Percentiles rank a stretch among this genome's conserved stretches.
Conservation (phyloP, 2,888 invertebrate genomes). For the Stenichneumon culpator region DNA sequence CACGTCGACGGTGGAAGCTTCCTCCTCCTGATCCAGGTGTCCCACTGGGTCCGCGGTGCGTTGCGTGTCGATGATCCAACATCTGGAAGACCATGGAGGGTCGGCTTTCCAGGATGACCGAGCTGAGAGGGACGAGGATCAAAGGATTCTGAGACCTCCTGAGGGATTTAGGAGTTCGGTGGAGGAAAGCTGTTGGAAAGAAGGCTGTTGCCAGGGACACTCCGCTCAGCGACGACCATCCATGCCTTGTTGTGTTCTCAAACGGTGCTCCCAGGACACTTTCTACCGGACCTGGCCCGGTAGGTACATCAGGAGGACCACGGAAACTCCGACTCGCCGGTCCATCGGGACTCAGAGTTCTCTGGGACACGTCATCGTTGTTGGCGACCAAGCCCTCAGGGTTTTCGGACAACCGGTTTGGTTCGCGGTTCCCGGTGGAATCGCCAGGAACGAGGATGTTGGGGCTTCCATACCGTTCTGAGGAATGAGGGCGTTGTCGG, state of each 20-base stretch:
- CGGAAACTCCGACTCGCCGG: constrained; percentile 61
- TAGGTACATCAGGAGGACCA: constrained; percentile 65
- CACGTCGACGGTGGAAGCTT: constrained; percentile 75
- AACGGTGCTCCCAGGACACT: constrained; percentile 73
- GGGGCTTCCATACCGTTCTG: constrained; percentile 69
- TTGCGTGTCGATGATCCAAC: neutral
- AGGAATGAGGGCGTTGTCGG: neutral
- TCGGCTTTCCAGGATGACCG: neutral
- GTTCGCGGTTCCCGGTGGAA: too few species aligned
- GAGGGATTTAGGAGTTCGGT: constrained; percentile 74
- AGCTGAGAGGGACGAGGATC: constrained; percentile 52
- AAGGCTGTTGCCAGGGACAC: constrained; percentile 76
- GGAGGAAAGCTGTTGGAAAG: constrained; percentile 68
- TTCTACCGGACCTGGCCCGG: constrained; percentile 81
- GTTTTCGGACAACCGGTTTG: too few species aligned
- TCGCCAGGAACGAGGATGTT: too few species aligned
- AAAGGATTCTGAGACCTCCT: constrained; percentile 77
- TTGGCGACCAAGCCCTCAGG: constrained; percentile 58
- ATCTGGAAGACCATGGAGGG: too few species aligned
- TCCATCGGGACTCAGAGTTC: constrained; percentile 71
- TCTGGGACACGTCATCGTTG: constrained; percentile 71
- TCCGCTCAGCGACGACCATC: constrained; percentile 72
- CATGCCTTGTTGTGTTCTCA: constrained; percentile 76
- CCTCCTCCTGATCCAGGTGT: constrained; percentile 81
- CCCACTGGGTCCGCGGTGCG: constrained; percentile 59